Evolutionary conservation across 2,797 vertebrate species (phyloP), one percentile per base, ranked within the genome.

Genomic region (Falco peregrinus): DNA sequence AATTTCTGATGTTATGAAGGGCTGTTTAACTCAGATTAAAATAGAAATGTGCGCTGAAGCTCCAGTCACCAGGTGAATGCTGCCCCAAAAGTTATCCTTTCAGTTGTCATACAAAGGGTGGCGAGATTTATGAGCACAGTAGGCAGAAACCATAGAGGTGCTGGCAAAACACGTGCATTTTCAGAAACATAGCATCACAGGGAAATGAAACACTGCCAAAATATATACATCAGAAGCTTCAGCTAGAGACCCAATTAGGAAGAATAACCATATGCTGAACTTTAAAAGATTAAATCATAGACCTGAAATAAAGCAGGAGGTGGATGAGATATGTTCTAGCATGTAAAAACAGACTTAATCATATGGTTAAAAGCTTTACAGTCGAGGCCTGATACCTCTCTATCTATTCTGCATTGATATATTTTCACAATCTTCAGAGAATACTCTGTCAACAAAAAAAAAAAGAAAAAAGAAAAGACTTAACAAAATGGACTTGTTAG

Each of bases 401-500:
- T 91, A 73, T 87, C 81, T 43, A 61, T 75, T 93, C 61, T 29
- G 39, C 53, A 91, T 67, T 0, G 2, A 93, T 85, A 90, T 95
- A 86, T 82, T 89, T 73, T 91, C 65, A 79, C 59, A 56, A 57
- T 81, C 35, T 69, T 69, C 73, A 89, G 67, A 86, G 33, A 87
- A 76, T 28, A 13, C 65, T 76, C 43, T 56, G 43, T 88, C 59
- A 43, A 43, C 41, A 16, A 43, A 6, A 15, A 43, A 15, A 43
- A 15, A 43, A 43, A 15, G 15, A 43, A 15, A 89, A 77, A 33
- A 11, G 37, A 39, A 31, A 74, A 39, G 4, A 76, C 86, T 19
- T 41, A 89, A 69, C 7, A 61, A 94, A 95, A 90, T 20, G 17
- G 64, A 89, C 82, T 76, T 65, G 57, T 85, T 93, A 94, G 65